Evolutionary conservation across 2,888 invertebrate species (phyloP).

Genomic region (Cryptocheilus praepositus): DNA sequence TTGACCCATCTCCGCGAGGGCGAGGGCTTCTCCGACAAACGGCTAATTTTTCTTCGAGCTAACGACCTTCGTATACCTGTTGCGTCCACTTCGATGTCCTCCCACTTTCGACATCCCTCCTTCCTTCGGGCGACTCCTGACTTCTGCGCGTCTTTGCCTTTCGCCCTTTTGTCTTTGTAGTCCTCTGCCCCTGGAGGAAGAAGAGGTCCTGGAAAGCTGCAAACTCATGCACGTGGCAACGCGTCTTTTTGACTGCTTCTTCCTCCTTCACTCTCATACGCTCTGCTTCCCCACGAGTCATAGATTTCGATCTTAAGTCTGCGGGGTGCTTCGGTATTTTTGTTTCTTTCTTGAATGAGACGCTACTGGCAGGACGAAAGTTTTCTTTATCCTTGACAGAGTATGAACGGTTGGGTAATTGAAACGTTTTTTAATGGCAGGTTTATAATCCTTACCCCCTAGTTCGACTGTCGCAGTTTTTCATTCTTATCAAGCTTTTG

Average conservation of each 20-base stretch:
- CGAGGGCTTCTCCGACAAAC: conserved; percentile 55
- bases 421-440: no score
- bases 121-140: not conserved
- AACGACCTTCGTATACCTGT: conserved; percentile 66
- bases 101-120: not conserved
- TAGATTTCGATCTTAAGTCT: not conserved
- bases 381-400: not conserved
- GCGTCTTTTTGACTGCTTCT: not conserved
- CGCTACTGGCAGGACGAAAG: no score
- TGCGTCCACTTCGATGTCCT: not conserved
- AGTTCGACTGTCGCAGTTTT: no score
- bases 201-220: conserved; percentile 10
- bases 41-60: conserved; percentile 68
- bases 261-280: not conserved
- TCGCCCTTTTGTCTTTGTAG: conserved; percentile 8
- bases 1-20: conserved; percentile 66
- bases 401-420: not conserved
- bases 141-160: not conserved
- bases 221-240: conserved; percentile 12
- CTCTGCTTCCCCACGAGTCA: not conserved
- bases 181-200: not conserved
- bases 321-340: not conserved
- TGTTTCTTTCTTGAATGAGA: not conserved
- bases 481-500: no score
- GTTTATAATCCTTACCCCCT: no score